These are phyloP conservation scores for Papilio polytes DNA, from an alignment of 1,140 invertebrate species.

Conservation along the genomic window DNA sequence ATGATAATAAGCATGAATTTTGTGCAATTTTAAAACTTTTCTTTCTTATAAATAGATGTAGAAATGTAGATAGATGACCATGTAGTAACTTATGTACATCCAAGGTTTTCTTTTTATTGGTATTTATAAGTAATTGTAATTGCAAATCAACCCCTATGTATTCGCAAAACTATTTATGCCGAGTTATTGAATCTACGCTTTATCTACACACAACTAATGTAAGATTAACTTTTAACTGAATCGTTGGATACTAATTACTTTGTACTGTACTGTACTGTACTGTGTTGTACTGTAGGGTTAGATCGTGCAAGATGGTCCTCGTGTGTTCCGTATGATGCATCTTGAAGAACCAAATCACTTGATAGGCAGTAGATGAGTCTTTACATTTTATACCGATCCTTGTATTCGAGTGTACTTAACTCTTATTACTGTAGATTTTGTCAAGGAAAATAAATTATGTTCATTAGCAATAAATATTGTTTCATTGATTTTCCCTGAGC, in stretches of 20 bases:
- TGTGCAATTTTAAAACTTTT: slow-evolving; percentile 56
- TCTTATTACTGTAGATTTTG: slow-evolving; percentile 84
- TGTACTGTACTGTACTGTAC: slow-evolving; percentile 39
- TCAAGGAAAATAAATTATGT: slow-evolving; percentile 83
- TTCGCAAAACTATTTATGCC: slow-evolving; percentile 30
- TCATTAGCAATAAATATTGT: slow-evolving; percentile 68
- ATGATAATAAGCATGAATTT: slow-evolving; percentile 50
- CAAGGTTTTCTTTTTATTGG: slow-evolving; percentile 34
- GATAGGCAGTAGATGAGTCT: slow-evolving; percentile 74
- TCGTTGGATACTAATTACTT: slow-evolving; percentile 48
- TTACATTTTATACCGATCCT: slow-evolving; percentile 83
- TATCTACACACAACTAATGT: slow-evolving; percentile 32
- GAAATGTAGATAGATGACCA: slow-evolving; percentile 83
- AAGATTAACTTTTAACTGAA: slow-evolving; percentile 22
- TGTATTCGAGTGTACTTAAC: slow-evolving; percentile 83
- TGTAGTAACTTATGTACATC: slow-evolving; percentile 65
- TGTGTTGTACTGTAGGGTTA: slow-evolving; percentile 54
- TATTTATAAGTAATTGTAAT: slow-evolving; percentile 22
- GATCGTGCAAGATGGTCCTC: slow-evolving; percentile 61
- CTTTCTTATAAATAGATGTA: slow-evolving; percentile 73
- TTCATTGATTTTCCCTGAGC: slow-evolving; percentile 48
- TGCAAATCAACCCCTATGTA: slow-evolving; percentile 29
- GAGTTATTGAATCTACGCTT: slow-evolving; percentile 35
- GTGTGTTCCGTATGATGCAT: slow-evolving; percentile 58
- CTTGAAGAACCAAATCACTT: slow-evolving; percentile 79